A percentile compares a stretch with the other conserved stretches of the same genome.
These are phyloP conservation scores for Halocynthia roretzi DNA, from an alignment of 23 tunicate species.

Conservation along the genomic window DNA sequence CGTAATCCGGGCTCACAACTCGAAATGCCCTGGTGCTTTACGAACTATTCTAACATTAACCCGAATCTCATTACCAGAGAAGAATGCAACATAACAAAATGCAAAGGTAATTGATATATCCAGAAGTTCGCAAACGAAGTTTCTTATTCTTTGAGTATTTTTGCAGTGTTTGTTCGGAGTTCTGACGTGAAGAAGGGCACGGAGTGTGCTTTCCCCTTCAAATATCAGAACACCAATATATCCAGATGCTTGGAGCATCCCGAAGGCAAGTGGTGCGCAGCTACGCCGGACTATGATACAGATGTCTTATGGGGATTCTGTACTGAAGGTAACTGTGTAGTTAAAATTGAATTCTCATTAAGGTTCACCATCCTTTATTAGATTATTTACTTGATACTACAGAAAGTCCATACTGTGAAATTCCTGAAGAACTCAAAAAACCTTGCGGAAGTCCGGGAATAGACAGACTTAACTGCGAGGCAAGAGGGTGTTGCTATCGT, in stretches of 20 bases:
- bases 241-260: slow-evolving; percentile 32
- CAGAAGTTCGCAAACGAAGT: no score
- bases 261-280: slow-evolving; percentile 49
- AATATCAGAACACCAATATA: slow-evolving; percentile 13
- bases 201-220: slow-evolving; percentile 65
- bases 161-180: slow-evolving; percentile 55
- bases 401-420: slow-evolving; percentile 47
- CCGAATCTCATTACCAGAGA: slow-evolving; percentile 32
- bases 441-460: slow-evolving; percentile 60
- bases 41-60: slow-evolving; percentile 26
- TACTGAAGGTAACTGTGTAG: slow-evolving; percentile 40
- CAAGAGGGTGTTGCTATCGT: slow-evolving; percentile 58
- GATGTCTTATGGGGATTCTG: slow-evolving; percentile 55
- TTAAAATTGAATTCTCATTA: background rate
- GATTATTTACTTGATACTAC: slow-evolving; percentile 2
- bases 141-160: background rate
- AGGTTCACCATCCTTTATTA: background rate
- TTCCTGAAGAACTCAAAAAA: slow-evolving; percentile 38
- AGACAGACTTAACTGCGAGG: slow-evolving; percentile 65
- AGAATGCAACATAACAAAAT: slow-evolving; percentile 44
- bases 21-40: slow-evolving; percentile 67
- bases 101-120: slow-evolving; percentile 30
- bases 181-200: slow-evolving; percentile 40
- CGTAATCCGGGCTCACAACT: slow-evolving; percentile 67
- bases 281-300: slow-evolving; percentile 35